These are phyloP conservation scores for Biston betularia DNA, from an alignment of 2,888 invertebrate species.

Conservation along the genomic window DNA sequence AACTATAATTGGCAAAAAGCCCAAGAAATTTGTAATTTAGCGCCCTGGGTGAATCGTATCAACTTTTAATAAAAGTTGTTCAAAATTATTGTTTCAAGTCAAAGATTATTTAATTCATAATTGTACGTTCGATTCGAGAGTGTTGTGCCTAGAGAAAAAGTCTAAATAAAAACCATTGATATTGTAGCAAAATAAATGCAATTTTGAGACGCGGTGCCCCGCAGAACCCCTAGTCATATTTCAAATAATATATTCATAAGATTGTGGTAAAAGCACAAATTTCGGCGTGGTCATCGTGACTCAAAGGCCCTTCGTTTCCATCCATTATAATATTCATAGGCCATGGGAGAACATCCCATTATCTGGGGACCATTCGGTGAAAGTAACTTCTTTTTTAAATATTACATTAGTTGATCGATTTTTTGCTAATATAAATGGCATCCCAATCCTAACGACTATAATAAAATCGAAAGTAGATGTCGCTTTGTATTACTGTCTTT, in stretches of 20 bases:
- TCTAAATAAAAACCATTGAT: not conserved
- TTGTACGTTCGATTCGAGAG: too few relatives aligned
- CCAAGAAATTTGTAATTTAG: too few relatives aligned
- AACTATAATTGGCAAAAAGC: too few relatives aligned
- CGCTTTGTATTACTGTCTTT: too few relatives aligned
- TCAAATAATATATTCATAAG: constrained; percentile 75
- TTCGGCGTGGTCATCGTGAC: constrained; percentile 64
- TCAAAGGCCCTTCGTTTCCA: constrained; percentile 60
- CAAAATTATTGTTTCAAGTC: too few relatives aligned
- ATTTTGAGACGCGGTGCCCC: not conserved
- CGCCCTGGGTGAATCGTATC: too few relatives aligned
- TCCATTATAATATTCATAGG: constrained; percentile 68
- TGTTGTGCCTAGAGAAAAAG: not conserved
- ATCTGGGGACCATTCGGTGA: constrained; percentile 38
- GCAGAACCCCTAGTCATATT: constrained; percentile 52
- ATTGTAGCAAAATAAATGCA: constrained; percentile 3
- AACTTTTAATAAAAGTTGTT: too few relatives aligned
- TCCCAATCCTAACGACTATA: too few relatives aligned
- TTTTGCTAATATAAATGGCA: not conserved
- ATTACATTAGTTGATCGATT: not conserved
- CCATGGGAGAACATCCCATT: constrained; percentile 50
- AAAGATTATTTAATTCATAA: too few relatives aligned
- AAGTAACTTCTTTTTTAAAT: constrained; percentile 3
- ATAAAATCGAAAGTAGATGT: too few relatives aligned
- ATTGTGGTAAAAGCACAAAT: constrained; percentile 60